Base-by-base conservation (phyloP, 2,888 invertebrate genomes). In the Melanargia galathea region DNA sequence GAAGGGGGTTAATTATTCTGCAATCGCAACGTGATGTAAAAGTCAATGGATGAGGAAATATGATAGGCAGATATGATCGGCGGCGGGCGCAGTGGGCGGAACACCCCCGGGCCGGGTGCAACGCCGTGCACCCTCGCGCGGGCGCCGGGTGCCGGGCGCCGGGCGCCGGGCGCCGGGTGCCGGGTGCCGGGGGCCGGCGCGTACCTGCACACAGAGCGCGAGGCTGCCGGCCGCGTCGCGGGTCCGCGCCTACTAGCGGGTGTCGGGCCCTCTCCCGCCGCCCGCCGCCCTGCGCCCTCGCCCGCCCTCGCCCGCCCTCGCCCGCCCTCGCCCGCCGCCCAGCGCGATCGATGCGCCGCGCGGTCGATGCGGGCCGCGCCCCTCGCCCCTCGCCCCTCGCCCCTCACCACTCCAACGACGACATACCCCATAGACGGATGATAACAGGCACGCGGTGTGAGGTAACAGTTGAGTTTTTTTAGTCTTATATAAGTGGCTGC, bases 251-350 rank as follows among this genome's bases (percentile, higher is more conserved):
- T 71, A 73, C 73, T 75, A 70, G 73, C 72, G 75, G 71, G 85
- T 81, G 81, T 80, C 82, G 85, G 82, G 83, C 82, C 82, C 84
- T 84, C 85, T 83, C 85, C 81, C 85, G 82, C 83, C 85, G 84
- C 84, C 83, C 84, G 80, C 60, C 67, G 63, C 64, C 63, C 18
- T n/a, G 20, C 45, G 57, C 54, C 76, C 75, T 76, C 74, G 72
- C 71, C 77, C 75, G 77, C 75, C 73, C 71, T n/a, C 48, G 18
- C 62, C 62, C 64, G 52, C 65, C 74, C 70, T 80, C 78, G 77
- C 79, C 81, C 78, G 78, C 73, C 68, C 49, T 67, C 71, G 13
- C 24, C 24, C 58, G 38, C 52, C 48, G 54, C 30, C 52, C 52
- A 30, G n/a, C 52, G 33, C 46, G 48, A 35, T 18, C 62, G 24